These are phyloP conservation scores for Zaprionus capensis DNA, from an alignment of 1,140 invertebrate species.

Conservation along the genomic window DNA sequence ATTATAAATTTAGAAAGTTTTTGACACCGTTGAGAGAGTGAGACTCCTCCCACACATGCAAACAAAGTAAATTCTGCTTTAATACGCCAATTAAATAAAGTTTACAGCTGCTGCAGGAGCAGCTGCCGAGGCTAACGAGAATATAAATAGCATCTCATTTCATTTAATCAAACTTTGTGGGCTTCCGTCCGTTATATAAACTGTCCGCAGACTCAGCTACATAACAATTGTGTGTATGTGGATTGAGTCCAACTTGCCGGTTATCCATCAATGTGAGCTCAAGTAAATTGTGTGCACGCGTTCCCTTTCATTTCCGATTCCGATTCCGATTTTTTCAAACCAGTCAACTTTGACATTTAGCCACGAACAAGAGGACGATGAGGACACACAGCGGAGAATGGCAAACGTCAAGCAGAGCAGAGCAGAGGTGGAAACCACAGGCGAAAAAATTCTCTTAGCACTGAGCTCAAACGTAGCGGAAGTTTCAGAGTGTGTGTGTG, in stretches of 20 bases:
- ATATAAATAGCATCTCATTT: slow-evolving; percentile 3
- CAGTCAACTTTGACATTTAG: slow-evolving; percentile 73
- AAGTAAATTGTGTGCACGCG: slow-evolving; percentile 1
- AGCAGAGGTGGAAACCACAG: background rate
- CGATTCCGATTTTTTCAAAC: slow-evolving; percentile 16
- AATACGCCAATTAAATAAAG: background rate
- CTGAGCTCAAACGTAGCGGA: background rate
- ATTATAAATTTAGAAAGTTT: slow-evolving; percentile 68
- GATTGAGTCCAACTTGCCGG: slow-evolving; percentile 14
- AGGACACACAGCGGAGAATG: slow-evolving; percentile 34
- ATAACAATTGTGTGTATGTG: background rate
- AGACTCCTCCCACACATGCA: background rate
- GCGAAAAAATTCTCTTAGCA: background rate
- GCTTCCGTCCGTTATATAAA: slow-evolving; percentile 37
- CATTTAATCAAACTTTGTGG: slow-evolving; percentile 7
- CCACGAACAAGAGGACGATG: background rate
- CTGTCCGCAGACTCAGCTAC: background rate
- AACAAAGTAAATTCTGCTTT: background rate
- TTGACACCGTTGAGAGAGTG: slow-evolving; percentile 36
- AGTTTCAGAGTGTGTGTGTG: background rate
- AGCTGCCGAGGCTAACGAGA: background rate
- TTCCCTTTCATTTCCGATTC: slow-evolving; percentile 38
- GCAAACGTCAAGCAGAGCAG: slow-evolving; percentile 57
- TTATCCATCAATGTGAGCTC: slow-evolving; percentile 1
- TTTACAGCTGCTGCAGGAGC: background rate